Evolutionary conservation across 2,888 invertebrate species (phyloP), one percentile per base, ranked within the genome.

Genomic region (Chymomyza caudatula): DNA sequence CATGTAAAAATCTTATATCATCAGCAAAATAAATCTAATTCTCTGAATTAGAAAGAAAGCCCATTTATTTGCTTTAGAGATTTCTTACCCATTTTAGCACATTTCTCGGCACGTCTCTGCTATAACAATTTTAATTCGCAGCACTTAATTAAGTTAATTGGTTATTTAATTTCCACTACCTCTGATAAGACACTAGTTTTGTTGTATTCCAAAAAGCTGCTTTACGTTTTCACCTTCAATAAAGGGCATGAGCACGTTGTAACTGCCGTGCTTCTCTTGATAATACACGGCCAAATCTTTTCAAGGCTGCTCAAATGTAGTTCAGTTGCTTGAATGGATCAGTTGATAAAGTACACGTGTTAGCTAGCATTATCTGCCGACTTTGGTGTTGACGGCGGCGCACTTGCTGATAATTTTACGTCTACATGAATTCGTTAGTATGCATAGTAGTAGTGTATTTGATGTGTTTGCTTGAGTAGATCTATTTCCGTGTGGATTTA

Each of bases 331-430:
- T 4, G 29, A 37, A 37, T 37, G 29, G 29, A 37, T 37, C 29
- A 37, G 11, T 37, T 80, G 78, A 77, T 75, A 68, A 61, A 53
- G 69, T 78, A 78, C 81, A 84, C 78, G 78, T 78, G 82, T 52
- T 62, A 51, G 51, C 49, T 23, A 29, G 19, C 37, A 44, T 44
- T 60, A 65, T 70, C 69, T 59, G 65, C 71, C 54, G 65, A 69
- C 62, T 52, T 25, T 23, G n/a, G 29, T 11, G 11, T 37, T 37
- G 29, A 8, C 29, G 29, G 29, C 11, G 11, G 4, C 29, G 29
- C 29, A 11, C 29, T 37, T 37, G 29, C 29, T 37, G 29, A 37
- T 37, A 37, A 37, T 37, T 11, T 37, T 3, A 37, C n/a, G 29
- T 37, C 29, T 37, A 8, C 11, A 13, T 8, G 29, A 37, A 37